Evolutionary conservation across 2,113 vertebrate genomes (phyloP), one percentile per base, ranked within the genome.

Genomic region (Dipodomys ordii): DNA sequence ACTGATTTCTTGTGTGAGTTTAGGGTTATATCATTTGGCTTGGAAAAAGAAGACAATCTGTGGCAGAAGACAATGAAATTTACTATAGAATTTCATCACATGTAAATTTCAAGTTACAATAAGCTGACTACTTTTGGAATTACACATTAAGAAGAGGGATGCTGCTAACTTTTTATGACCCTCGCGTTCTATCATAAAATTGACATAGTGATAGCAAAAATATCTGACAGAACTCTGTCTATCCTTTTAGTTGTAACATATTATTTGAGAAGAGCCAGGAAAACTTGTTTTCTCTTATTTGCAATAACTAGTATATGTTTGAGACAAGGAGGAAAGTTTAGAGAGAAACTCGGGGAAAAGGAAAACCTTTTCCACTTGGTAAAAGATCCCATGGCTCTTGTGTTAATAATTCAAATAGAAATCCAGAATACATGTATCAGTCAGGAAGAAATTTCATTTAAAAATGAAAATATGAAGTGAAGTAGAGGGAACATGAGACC

Each of bases 381-480:
- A 85, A 79, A 83, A 89, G 25, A 88, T 23, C 0, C 27, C 10
- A 32, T 81, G 28, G 39, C 60, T 94, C 49, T 91, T 96, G 84
- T 76, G 25, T 88, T 92, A 32, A 22, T 80, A 93, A 84, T 46
- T 53, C 39, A 93, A 82, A 87, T 67, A 87, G 69, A 94, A 91
- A 88, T 91, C 46, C 87, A 89, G 23, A 69, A 44, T 32, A 7
- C n/a, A n/a, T 64, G 20, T 81, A 30, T n/a, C 93, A 74, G 13
- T 73, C 27, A 76, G 69, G 28, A 84, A 74, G 49, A 8, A 80
- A 68, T 89, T 57, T 73, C 3, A 49, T 77, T 86, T 72, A 81
- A 78, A 96, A 95, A 87, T 84, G 53, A 91, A 87, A 13, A 90
- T 77, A 62, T 83, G 88, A 18, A 88, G 18, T 74, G 18, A 87